phyloP scores from a whole-genome alignment of 2,113 vertebrate species.

The Phaethon lepturus region DNA sequence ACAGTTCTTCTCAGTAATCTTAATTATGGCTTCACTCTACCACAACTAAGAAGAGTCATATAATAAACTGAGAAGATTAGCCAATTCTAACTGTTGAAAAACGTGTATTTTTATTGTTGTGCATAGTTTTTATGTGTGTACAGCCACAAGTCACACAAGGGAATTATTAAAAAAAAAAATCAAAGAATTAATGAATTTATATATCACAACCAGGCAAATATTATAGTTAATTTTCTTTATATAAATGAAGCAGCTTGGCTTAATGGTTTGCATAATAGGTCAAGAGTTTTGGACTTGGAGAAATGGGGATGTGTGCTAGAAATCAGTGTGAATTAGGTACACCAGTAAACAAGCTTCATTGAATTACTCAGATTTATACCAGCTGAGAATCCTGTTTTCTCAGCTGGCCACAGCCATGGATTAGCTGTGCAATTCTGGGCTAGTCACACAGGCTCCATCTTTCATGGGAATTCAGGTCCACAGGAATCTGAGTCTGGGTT shows the following conservation, averaged over 20 bases:
- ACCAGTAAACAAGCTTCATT: not conserved
- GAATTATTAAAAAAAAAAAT: slow-evolving; percentile 1
- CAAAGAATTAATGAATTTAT: not conserved
- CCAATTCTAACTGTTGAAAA: slow-evolving; percentile 49
- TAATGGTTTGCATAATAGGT: not conserved
- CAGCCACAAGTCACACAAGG: not conserved
- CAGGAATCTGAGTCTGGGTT: not conserved
- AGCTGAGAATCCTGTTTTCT: not conserved
- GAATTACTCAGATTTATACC: not conserved
- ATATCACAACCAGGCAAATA: not conserved
- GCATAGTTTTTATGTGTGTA: not conserved
- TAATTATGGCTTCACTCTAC: slow-evolving; percentile 33
- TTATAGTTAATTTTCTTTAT: not conserved
- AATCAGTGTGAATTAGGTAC: slow-evolving; percentile 6
- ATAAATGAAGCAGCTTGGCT: not conserved
- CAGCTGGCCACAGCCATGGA: not conserved
- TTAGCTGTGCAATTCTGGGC: not conserved
- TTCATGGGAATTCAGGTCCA: not conserved
- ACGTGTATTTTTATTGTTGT: slow-evolving; percentile 18
- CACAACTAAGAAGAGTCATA: slow-evolving; percentile 32
- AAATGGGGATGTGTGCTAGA: not conserved
- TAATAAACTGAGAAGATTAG: slow-evolving; percentile 38
- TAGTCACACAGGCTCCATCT: not conserved
- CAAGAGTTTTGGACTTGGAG: not conserved
- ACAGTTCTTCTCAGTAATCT: slow-evolving; percentile 46